Base-by-base conservation (phyloP, 2,888 invertebrate genomes). In the Zelleria hepariella region DNA sequence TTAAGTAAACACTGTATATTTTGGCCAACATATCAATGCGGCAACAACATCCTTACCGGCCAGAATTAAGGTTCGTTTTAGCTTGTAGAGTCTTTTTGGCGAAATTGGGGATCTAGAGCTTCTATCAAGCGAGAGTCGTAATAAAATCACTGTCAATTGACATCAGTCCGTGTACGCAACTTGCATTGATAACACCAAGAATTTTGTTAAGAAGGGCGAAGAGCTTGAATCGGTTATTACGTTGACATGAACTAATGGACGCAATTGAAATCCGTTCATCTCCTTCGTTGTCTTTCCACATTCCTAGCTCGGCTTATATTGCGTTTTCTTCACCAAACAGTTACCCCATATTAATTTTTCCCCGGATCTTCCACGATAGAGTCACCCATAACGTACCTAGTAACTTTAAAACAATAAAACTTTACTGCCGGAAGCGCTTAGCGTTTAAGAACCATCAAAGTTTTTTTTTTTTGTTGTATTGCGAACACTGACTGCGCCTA, bases 71-170 rank as follows among this genome's bases (percentile, higher is more conserved):
- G 20, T 55, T 15, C 25, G 15, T 18, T n/a, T 27, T 32, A 55
- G 20, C 7, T 20, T 1, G 32, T 53, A 53, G 25, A 20, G 10
- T 20, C 21, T 42, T 55, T 4, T 8, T 53, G 24, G 10, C 25
- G 10, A 6, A 2, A 2, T 10, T 18, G 53, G 24, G 21, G 21
- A 55, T 8, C 25, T 42, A 8, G 3, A 27, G 66, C 69, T 68
- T 64, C 67, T 65, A 55, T 25, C 49, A 20, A 32, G 62, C 63
- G 5, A 2, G 20, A 5, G n/a, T 18, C 64, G 71, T 80, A 78
- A 82, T 74, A 73, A 75, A 79, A 81, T 82, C 80, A 80, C 71
- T 64, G 57, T 62, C 61, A 68, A 62, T 63, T 61, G 64, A 60
- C 66, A 65, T 42, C 10, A 42, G 1, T 15, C 32, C 15, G 15